Base-by-base conservation (phyloP, 2,113 vertebrate genomes). In the Tragulus kanchil region DNA sequence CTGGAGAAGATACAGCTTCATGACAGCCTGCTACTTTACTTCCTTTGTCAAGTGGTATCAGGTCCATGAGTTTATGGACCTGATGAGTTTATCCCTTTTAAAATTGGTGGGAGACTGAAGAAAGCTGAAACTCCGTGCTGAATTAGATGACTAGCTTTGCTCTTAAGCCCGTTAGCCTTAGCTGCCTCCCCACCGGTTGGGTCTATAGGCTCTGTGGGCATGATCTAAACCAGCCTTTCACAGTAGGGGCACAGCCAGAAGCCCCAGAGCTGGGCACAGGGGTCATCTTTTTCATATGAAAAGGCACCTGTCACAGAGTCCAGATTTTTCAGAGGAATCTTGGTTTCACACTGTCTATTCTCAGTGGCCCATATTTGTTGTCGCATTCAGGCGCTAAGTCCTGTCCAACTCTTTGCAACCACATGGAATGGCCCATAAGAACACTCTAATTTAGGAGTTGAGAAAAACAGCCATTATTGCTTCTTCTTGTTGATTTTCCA, bases 401-500 rank as follows among this genome's bases (percentile, higher is more conserved):
- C 0, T 25, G 69, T 73, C 42, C 3, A 21, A 73, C 21, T 73
- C 42, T 45, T 23, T 73, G 69, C 45, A 14, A 73, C 42, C 69
- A 19, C n/a, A 36, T 9, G 36, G 67, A 69, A 16, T 21, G n/a
- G 67, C 67, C n/a, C 67, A 50, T 6, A 86, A 85, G 17, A 86
- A 83, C 59, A 73, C 62, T 85, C 58, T 48, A 90, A 81, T 7
- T 61, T 75, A 62, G 61, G 6, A 92, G 23, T 0, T 28, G 15
- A 83, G 69, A 85, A 71, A 50, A 90, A 92, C 0, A 67, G n/a
- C 19, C n/a, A 56, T 0, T 8, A 4, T n/a, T 8, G 6, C 3
- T 61, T 42, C 62, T 96, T 19, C 50, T 42, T 21, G 45, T n/a
- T 67, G 52, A 84, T 79, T 73, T 78, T 93, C 77, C 23, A 90